Evolutionary conservation across 37 sponge, comb jelly and placozoan genomes (phyloP), one percentile per base, ranked within the genome.

Genomic region (Dysidea cf. avara): DNA sequence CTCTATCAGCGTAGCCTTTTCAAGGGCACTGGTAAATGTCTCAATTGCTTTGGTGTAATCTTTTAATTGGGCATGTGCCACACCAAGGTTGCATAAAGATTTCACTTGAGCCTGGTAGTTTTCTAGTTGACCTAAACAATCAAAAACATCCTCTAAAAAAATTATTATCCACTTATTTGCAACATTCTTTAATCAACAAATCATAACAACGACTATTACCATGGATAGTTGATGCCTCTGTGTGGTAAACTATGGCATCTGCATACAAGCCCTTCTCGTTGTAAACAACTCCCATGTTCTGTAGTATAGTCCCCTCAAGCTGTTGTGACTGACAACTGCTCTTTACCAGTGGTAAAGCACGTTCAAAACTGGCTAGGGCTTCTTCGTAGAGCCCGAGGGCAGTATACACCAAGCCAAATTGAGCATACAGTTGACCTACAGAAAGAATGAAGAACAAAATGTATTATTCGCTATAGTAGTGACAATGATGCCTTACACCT

Each of bases 271-370:
- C 43, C 69, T 69, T 68, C 61, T 90, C 91, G 32, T 90, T 90
- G 64, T 84, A 85, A 25, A 76, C 78, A 43, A 86, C 91, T 62
- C 91, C 91, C 40, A 90, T 90, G 62, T 90, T 90, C 74, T 90
- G 91, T 32, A 90, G 69, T 1, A 90, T 51, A 14, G 86, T 76
- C 20, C 86, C 91, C 66, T 89, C 90, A 22, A 39, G 20, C 9
- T 66, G 59, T 1, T 69, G 62, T 16, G 83, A 57, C 0, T 32
- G 17, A 28, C 20, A 39, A 12, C n/a, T 20, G 7, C 22, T 7
- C 38, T 68, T 52, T 34, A 82, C 68, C 4, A 90, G 58, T 18
- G 86, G 81, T 1, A 90, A 82, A 22, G 91, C 85, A 34, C 46
- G 69, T 63, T 90, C 68, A 38, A 90, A 85, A 76, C 68, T 62